Percentiles rank a stretch among this genome's conserved stretches.
phyloP scores from a whole-genome alignment of 2,888 invertebrate species.

The Nomada ferruginata region DNA sequence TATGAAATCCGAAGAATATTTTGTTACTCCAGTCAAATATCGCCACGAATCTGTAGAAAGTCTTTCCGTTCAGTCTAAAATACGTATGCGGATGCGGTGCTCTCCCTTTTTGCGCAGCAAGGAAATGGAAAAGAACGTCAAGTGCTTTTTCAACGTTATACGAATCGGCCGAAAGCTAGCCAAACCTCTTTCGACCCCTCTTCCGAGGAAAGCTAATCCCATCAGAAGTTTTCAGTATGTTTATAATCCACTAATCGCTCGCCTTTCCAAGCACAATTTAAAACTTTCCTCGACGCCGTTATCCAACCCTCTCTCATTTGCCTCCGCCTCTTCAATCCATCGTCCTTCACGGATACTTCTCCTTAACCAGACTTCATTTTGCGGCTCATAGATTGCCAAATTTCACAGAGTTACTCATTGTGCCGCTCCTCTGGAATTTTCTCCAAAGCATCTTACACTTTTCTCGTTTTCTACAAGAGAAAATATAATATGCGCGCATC shows the following conservation, averaged over 20 bases:
- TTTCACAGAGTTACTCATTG: conserved; percentile 71
- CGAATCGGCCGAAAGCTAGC: conserved; percentile 55
- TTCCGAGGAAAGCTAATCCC: conserved; percentile 72
- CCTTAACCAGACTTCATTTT: conserved; percentile 81
- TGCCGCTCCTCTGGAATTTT: conserved; percentile 1
- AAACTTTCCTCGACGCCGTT: conserved; percentile 78
- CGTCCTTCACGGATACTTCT: conserved; percentile 55
- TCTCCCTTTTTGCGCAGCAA: background rate
- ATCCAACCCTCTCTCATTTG: conserved; percentile 65
- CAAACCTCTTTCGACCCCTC: conserved; percentile 42
- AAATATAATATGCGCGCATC: background rate
- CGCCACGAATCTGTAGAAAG: no score
- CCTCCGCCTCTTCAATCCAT: conserved; percentile 45
- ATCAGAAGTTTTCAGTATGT: conserved; percentile 81
- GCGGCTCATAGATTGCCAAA: conserved; percentile 82
- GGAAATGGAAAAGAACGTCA: conserved; percentile 30
- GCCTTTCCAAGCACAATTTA: conserved; percentile 81
- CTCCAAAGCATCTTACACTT: background rate
- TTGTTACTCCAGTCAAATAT: background rate
- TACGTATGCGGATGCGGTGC: background rate
- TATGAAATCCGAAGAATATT: background rate
- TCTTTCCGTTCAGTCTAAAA: background rate
- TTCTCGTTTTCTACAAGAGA: background rate
- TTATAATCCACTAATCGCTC: conserved; percentile 83
- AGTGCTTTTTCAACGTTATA: conserved; percentile 45